Base-by-base conservation (phyloP, 1,140 invertebrate species). In the Drosophila virilis region DNA sequence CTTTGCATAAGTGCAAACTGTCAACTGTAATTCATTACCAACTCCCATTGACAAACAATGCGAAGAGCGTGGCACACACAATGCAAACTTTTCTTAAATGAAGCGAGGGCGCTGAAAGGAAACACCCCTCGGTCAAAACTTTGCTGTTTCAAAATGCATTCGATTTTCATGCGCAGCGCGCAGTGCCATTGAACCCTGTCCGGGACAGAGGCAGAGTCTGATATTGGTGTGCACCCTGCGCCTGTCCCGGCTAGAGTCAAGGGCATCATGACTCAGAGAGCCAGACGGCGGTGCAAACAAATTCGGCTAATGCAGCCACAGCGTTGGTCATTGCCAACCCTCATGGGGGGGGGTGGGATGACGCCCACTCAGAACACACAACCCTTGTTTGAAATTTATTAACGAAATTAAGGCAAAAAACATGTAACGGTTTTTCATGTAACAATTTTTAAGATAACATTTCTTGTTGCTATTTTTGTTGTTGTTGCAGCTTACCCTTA, bases 401-500 rank as follows among this genome's bases (percentile, higher is more conserved):
- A 77, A 86, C 77, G 33, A 77, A 86, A 82, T 82, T 75, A 73
- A 77, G 66, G 51, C 66, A 54, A 73, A 68, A 57, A 69, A 69
- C 57, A 78, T 77, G 80, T 84, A 75, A 84, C 50, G 60, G 57
- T 76, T 65, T 71, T 75, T 45, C 32, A n/a, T 45, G 17, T 54
- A 38, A 33, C 37, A 5, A 1, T 33, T 50, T 22, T 46, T 55
- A 12, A 62, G 46, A 70, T 70, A 68, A 67, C 46, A 50, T 43
- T 37, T 42, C n/a, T 74, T 78, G 59, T 77, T 37, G 48, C 50
- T 60, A 38, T 52, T 40, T 50, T 75, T 79, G 50, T 64, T 64
- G 6, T 74, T 80, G 61, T 55, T 72, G 68, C 84, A 80, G 79
- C 90, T 91, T 91, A 91, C 90, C 90, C 90, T 91, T 81, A 91